Evolutionary conservation across 2,797 vertebrate species (phyloP).

Genomic region (Eospalax fontanierii): DNA sequence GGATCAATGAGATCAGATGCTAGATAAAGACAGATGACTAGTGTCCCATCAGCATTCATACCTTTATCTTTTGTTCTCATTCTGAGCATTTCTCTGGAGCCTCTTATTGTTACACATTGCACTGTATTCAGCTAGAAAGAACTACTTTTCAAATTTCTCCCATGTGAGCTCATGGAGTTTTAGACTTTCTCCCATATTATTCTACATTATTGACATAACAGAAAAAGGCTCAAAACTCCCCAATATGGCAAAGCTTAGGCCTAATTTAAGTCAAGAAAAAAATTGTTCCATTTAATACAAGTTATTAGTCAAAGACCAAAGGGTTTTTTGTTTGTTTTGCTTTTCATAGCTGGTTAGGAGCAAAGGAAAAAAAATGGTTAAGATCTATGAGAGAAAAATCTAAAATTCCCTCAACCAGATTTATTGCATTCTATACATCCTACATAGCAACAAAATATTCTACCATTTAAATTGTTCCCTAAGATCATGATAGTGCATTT

Average conservation of each 20-base stretch:
- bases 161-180: not conserved
- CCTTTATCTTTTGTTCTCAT: not conserved
- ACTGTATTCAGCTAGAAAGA: not conserved
- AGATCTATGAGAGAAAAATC: not conserved
- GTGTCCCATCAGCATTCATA: not conserved
- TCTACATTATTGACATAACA: conserved; percentile 7
- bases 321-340: not conserved
- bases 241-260: not conserved
- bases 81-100: not conserved
- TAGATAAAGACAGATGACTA: not conserved
- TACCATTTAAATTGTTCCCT: not conserved
- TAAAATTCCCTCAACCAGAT: not conserved
- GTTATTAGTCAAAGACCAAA: not conserved
- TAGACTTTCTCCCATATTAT: not conserved
- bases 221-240: not conserved
- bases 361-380: not conserved
- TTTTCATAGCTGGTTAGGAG: not conserved
- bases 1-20: not conserved
- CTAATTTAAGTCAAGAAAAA: conserved; percentile 1
- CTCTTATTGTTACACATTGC: not conserved
- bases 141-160: not conserved
- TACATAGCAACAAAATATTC: not conserved
- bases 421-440: not conserved
- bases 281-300: not conserved
- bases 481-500: not conserved